Percentiles rank a stretch among this genome's conserved stretches.
phyloP scores from a whole-genome alignment of 2,113 vertebrate species.

The Raja brachyura region DNA sequence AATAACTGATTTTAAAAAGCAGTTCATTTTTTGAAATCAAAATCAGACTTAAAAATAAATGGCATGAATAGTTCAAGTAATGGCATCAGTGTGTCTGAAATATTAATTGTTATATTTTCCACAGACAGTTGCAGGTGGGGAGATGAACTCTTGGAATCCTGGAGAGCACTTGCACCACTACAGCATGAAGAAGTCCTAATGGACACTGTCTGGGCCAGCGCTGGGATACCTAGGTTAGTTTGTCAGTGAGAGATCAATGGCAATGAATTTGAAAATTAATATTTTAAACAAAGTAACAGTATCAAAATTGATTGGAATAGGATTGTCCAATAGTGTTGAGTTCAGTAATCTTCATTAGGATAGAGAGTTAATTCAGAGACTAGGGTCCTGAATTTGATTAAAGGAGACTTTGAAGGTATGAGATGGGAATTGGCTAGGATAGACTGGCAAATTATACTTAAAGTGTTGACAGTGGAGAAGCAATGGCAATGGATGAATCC shows the following conservation, averaged over 20 bases:
- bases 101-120: neutral
- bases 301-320: too few species aligned
- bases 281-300: neutral
- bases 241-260: neutral
- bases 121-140: slow-evolving; percentile 23
- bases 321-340: too few species aligned
- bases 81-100: neutral
- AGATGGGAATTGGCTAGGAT: too few species aligned
- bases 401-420: too few species aligned
- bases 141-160: slow-evolving; percentile 31
- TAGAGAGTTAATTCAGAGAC: too few species aligned
- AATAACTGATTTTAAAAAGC: neutral
- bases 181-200: slow-evolving; percentile 70
- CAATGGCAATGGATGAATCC: too few species aligned
- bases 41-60: neutral
- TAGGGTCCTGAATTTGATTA: too few species aligned
- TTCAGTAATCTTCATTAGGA: too few species aligned
- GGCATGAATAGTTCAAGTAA: neutral
- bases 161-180: slow-evolving; percentile 20
- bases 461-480: too few species aligned
- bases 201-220: slow-evolving; percentile 79
- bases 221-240: slow-evolving; percentile 72
- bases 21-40: neutral
- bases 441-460: too few species aligned
- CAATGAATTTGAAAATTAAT: neutral